A percentile compares a stretch with the other conserved stretches of the same genome.
Evolutionary conservation across 2,113 vertebrate species (phyloP).

Genomic region (Onychostoma macrolepis): DNA sequence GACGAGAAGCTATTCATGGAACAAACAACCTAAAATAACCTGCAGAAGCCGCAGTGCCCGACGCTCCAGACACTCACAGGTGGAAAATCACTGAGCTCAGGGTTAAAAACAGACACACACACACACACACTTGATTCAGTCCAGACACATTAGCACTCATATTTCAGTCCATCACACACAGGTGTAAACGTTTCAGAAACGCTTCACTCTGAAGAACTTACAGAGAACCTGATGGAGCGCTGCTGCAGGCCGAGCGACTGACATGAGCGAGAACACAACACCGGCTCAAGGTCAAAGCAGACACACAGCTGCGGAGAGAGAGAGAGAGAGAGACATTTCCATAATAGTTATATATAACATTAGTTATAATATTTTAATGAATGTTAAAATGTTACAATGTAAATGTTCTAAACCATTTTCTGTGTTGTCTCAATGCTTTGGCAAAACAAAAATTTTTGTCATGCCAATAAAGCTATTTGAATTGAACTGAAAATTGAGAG

Average conservation of each 20-base stretch:
- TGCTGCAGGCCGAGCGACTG: not conserved
- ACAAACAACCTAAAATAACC: conserved; percentile 12
- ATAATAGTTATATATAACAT: no score
- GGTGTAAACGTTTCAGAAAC: not conserved
- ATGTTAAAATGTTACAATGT: no score
- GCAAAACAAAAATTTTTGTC: no score
- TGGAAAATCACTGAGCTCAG: conserved; percentile 4
- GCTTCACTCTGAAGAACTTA: not conserved
- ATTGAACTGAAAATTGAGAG: no score
- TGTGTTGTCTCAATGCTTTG: no score
- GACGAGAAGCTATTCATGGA: not conserved
- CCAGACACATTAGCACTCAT: not conserved
- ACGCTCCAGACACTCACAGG: conserved; percentile 9
- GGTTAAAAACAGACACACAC: not conserved
- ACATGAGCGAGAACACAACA: not conserved
- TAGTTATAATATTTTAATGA: no score
- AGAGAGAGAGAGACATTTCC: not conserved
- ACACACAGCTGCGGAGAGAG: not conserved
- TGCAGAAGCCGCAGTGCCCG: not conserved
- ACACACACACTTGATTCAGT: not conserved
- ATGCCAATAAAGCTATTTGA: no score
- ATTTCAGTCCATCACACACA: not conserved
- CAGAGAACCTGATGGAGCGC: not conserved
- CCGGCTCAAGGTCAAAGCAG: not conserved
- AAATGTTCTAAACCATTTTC: no score